Evolutionary conservation across 2,888 invertebrate genomes (phyloP), one percentile per base, ranked within the genome.

Genomic region (Drosophila mettleri): DNA sequence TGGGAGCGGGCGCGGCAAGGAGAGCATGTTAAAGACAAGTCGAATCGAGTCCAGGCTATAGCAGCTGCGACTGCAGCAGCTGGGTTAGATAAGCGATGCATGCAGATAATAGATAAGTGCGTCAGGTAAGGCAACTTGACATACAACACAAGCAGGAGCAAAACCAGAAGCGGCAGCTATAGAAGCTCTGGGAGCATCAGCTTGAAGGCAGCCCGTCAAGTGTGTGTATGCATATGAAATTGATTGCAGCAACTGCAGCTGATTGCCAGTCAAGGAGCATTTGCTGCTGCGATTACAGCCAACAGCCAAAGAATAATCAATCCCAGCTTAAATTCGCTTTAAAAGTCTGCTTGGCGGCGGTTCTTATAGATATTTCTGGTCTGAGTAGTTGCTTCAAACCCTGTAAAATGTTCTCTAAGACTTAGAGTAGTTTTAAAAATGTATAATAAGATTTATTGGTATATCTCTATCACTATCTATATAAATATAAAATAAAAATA

Each of bases 41-140:
- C 36, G 49, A 54, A 45, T 16, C 34, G 14, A 20, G 29, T 16
- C 46, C 6, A 18, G 36, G 36, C 18, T 38, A 31, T n/a, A 33
- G 52, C 24, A n/a, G 43, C 36, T 33, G 57, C 43, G 18, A 38
- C 39, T 41, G 39, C 41, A n/a, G 41, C 41, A 45, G 65, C 31
- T 31, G 49, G 29, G 46, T 51, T 62, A 70, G 78, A 81, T 75
- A 78, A 81, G 61, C 75, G 54, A 41, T 67, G 48, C 29, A 51
- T 67, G 78, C 62, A 67, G 74, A 74, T 78, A 74, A 74, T 70
- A 78, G 74, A 61, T 67, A 81, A 60, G 48, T 59, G 52, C 45
- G 45, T 43, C 45, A 59, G 76, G 49, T 58, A 49, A 55, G 61
- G 51, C 41, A 60, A 55, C 68, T 61, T 60, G 79, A 59, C 59